Evolutionary conservation across 2,113 vertebrate species (phyloP).

Genomic region (Leucosticte australis): DNA sequence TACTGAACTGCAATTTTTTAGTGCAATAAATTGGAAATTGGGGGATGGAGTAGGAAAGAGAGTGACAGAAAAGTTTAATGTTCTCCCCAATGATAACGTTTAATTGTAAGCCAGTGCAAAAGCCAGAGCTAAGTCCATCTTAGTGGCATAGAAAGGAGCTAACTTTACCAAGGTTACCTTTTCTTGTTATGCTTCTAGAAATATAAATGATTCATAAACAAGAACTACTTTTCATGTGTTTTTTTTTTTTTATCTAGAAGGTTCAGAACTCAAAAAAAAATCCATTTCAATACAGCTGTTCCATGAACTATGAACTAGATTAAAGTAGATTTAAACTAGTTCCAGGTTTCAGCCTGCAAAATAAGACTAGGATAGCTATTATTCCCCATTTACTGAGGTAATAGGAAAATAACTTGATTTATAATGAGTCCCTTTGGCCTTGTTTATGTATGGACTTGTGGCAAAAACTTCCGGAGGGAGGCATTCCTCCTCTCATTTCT

Average conservation of each 20-base stretch:
- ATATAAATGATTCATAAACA: background rate
- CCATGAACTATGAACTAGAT: background rate
- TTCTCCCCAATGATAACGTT: background rate
- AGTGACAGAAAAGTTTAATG: background rate
- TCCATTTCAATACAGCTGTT: background rate
- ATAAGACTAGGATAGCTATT: background rate
- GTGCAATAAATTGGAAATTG: background rate
- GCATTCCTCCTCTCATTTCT: constrained; percentile 19
- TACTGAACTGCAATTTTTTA: background rate
- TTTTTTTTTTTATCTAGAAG: background rate
- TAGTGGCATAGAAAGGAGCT: background rate
- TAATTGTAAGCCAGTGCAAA: background rate
- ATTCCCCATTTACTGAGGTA: background rate
- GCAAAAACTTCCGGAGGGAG: constrained; percentile 43
- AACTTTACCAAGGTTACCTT: background rate
- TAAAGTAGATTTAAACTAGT: background rate
- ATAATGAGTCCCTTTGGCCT: background rate
- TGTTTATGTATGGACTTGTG: constrained; percentile 12
- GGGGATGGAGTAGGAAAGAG: background rate
- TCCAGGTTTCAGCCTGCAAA: background rate
- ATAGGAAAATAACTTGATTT: constrained; percentile 26
- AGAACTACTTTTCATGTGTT: background rate
- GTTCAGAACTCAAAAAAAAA: background rate
- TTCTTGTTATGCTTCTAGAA: background rate
- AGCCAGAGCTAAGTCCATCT: background rate